Evolutionary conservation across 2,797 vertebrate species (phyloP), one percentile per base, ranked within the genome.

Genomic region (Coilia nasus): DNA sequence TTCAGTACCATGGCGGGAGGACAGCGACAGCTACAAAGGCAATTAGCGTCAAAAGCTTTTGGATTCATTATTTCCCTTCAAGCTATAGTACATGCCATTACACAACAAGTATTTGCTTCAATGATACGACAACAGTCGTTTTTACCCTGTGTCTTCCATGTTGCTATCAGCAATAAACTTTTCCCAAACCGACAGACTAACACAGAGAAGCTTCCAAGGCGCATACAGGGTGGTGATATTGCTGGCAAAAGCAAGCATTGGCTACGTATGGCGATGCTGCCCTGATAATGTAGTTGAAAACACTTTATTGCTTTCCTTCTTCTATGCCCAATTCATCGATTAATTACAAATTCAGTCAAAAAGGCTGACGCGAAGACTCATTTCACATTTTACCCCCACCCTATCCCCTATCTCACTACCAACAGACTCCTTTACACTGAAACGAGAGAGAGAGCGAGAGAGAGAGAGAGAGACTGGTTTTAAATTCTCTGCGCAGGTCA

Each of bases 1-100:
- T 78, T 88, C 87, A 86, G 87, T 54, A 86, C 85, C 46, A 86
- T 31, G 71, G 56, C 23, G 12, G 62, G 60, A 23, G 81, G 85
- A 88, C 87, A 88, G 87, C 31, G 59, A 41, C 83, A 35, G 62
- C 80, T 23, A 17, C 35, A 9, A 25, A 23, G 60, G 60, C 60
- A 64, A 25, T 6, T 59, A 57, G 25, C 6, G 35, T 81, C 28
- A 46, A 67, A 12, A 10, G 54, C 17, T 71, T 5, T 71, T 31
- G 14, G 31, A 15, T 71, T 3, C 31, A 1, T 35, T 35, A 17
- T 7, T 64, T 15, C 2, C 14, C 31, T 19, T 41, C 6, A 19
- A 21, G 71, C 15, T 15, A 41, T 19, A 7, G 35, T 41, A 41
- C 17, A 6, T 78, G 17, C 15, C 14, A 64, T 9, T 23, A n/a